Evolutionary conservation across 2,888 invertebrate species (phyloP), one percentile per base, ranked within the genome.

Genomic region (Mythimna albipuncta): DNA sequence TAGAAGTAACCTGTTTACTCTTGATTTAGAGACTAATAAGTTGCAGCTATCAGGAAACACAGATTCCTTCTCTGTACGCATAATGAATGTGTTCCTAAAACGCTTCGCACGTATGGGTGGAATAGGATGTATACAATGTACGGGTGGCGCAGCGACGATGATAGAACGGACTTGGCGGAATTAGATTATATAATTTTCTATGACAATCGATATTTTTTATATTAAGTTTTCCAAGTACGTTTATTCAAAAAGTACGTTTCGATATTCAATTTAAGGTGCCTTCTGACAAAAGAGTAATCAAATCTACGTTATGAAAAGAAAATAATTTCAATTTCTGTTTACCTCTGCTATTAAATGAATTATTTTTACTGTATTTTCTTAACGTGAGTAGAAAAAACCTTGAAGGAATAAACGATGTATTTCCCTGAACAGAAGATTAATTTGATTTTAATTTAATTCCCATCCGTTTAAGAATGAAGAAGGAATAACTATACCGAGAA

Each of bases 221-320:
- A 52, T 35, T 19, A 68, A 52, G 13, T 32, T 59, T 13, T 38
- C 47, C 10, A 52, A 61, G 54, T 57, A 47, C 26, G 63, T 59
- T 79, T 72, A n/a, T n/a, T n/a, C n/a, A n/a, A n/a, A n/a, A 52
- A 61, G 54, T 57, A 47, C 26, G 63, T 59, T 79, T 72, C 74
- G 55, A 64, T 74, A 62, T 76, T 68, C 62, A 76, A 61, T 82
- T 52, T 59, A 69, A 69, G 65, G 65, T 70, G 58, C 55, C 50
- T 54, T 11, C 10, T 11, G 64, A 68, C 47, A 73, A 64, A 69
- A 69, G 50, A 64, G 47, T 72, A 68, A 66, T 74, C 47, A 59
- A 79, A 73, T 79, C 75, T 65, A 44, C 63, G 35, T 70, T 69
- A 61, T 70, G 62, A 77, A 79, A 74, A 69, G 70, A 82, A 79